phyloP scores from a whole-genome alignment of 1,140 invertebrate species.

The Scaptodrosophila lebanonensis region DNA sequence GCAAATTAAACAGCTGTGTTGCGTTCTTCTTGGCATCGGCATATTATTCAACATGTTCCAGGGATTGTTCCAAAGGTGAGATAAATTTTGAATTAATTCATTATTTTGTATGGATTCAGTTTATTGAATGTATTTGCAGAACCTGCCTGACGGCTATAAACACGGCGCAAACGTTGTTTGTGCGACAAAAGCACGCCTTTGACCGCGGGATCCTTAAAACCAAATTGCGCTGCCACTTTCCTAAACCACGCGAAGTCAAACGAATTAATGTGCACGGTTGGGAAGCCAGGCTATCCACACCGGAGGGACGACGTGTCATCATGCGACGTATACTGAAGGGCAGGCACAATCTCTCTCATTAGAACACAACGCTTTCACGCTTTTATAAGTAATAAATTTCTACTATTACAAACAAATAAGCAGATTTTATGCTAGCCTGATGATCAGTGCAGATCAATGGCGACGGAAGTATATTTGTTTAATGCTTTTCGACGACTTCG shows the following conservation, averaged over 20 bases:
- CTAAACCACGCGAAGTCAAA: constrained; percentile 83
- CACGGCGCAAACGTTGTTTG: constrained; percentile 44
- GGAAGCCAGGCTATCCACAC: constrained; percentile 83
- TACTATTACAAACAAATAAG: constrained; percentile 21
- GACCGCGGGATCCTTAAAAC: constrained; percentile 63
- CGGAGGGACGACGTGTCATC: constrained; percentile 81
- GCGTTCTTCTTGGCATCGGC: too few species aligned
- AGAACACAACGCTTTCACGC: constrained; percentile 33
- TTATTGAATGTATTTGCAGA: constrained; percentile 6
- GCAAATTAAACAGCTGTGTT: background rate
- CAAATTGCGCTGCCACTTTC: constrained; percentile 83
- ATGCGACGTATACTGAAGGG: constrained; percentile 88
- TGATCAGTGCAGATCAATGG: constrained; percentile 34
- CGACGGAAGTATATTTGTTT: constrained; percentile 61
- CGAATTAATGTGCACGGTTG: constrained; percentile 85
- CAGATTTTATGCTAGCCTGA: constrained; percentile 3
- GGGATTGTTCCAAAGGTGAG: constrained; percentile 52
- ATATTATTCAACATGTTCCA: constrained; percentile 46
- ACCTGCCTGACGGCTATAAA: constrained; percentile 34
- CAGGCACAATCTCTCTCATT: constrained; percentile 84
- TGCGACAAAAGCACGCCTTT: constrained; percentile 63
- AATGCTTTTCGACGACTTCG: constrained; percentile 57
- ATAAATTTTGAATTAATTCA: background rate
- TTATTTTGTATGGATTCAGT: constrained; percentile 9
- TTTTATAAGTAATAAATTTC: constrained; percentile 5